Conservation (phyloP, 2,113 vertebrate genomes). For the Hymenochirus boettgeri region DNA sequence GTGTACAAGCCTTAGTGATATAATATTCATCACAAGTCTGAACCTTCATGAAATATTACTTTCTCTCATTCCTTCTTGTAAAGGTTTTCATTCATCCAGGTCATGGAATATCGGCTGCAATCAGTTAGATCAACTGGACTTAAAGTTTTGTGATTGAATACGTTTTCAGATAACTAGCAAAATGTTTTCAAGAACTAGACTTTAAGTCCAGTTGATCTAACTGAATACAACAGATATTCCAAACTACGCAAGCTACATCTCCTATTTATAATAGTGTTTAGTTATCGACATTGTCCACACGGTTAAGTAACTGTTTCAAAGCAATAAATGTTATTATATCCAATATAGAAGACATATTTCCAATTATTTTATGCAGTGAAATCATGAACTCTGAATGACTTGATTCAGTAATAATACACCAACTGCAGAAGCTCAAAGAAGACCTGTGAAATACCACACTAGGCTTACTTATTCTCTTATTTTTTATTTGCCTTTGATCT, state of each 20-base stretch:
- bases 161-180: no score
- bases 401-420: neutral
- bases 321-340: neutral
- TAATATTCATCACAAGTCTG: no score
- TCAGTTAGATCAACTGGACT: no score
- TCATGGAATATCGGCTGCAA: no score
- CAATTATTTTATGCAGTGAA: neutral
- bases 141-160: no score
- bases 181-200: no score
- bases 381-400: neutral
- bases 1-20: no score
- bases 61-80: no score
- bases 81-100: no score
- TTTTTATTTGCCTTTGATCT: slow-evolving; percentile 28
- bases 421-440: neutral
- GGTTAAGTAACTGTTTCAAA: neutral
- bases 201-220: no score
- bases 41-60: no score
- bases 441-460: neutral
- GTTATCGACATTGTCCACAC: neutral
- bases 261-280: neutral
- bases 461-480: neutral
- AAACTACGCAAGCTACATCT: slow-evolving; percentile 14
- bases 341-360: neutral
- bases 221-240: no score